Evolutionary conservation across 2,113 vertebrate species (phyloP), one percentile per base, ranked within the genome.

Genomic region (Trachemys scripta): DNA sequence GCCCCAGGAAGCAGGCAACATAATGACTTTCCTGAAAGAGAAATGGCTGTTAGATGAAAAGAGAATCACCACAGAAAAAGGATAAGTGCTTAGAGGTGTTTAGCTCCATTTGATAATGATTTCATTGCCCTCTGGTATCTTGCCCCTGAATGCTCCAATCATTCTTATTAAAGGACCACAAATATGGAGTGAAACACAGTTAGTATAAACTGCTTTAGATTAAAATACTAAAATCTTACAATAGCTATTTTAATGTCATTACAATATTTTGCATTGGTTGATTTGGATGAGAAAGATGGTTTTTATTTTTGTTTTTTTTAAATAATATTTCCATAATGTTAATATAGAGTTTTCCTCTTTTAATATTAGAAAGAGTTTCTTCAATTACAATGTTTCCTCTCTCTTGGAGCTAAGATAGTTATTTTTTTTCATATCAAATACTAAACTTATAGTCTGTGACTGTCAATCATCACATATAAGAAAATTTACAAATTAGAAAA

Each of bases 401-500:
- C 65, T 11, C 62, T 95, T 59, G 80, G 5, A 81, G 1, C 0
- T 76, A 12, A 84, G 1, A 1, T 47, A 45, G 0, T 45, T 0
- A 0, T 19, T 53, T 42, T 31, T 42, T 57, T 75, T 3, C 53
- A 54, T 91, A 88, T 54, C 78, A 57, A 51, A 75, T 69, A 42
- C 45, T 76, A 25, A 79, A 85, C 22, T 47, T 84, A 82, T n/a
- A 56, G 3, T 49, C 6, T 79, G 47, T 5, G 87, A 82, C 1
- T 49, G 50, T 35, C 57, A 80, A 12, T 89, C 51, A 45, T 2
- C n/a, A 47, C 42, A 47, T 91, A 81, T 53, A 92, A 93, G 24
- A 53, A 94, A 69, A 5, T 5, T 1, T 83, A 90, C 62, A 88
- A 94, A 89, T 57, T 69, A 76, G 31, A 93, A 49, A 94, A 51